Evolutionary conservation across 2,888 invertebrate species (phyloP).

Genomic region (Argyra leucocephala): DNA sequence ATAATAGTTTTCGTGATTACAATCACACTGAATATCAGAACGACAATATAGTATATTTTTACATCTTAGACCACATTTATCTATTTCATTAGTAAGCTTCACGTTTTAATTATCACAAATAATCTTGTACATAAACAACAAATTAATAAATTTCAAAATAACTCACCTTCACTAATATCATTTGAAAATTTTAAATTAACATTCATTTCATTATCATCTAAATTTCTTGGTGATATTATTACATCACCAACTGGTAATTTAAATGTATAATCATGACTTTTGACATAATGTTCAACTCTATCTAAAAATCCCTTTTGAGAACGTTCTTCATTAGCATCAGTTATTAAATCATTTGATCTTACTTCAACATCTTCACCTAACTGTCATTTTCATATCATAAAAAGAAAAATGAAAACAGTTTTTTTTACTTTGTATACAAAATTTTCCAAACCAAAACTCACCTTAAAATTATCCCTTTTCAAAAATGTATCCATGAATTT

Average conservation of each 20-base stretch:
- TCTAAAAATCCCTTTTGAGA: conserved; percentile 52
- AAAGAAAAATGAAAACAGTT: neutral
- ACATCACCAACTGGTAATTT: conserved; percentile 62
- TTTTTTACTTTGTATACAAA: neutral
- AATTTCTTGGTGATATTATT: conserved; percentile 66
- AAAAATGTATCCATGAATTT: conserved; percentile 67
- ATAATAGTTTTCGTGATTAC: no score
- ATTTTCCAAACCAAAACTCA: conserved; percentile 36
- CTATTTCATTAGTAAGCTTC: no score
- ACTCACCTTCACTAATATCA: conserved; percentile 38
- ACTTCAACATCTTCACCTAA: conserved; percentile 66
- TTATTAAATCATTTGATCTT: conserved; percentile 58
- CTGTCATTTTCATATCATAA: conserved; percentile 43
- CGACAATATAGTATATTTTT: no score
- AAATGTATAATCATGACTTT: conserved; percentile 70
- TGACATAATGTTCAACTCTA: conserved; percentile 60
- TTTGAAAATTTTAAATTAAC: conserved; percentile 58
- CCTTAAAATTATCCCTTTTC: conserved; percentile 70
- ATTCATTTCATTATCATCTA: conserved; percentile 65
- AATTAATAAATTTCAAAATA: conserved; percentile 35
- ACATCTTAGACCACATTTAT: no score
- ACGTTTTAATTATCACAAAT: neutral
- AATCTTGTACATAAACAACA: conserved; percentile 14
- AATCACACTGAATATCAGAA: no score
- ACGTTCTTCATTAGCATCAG: conserved; percentile 49